Evolutionary conservation across 2,888 invertebrate species (phyloP), one percentile per base, ranked within the genome.

Genomic region (Chrysodeixis includens): DNA sequence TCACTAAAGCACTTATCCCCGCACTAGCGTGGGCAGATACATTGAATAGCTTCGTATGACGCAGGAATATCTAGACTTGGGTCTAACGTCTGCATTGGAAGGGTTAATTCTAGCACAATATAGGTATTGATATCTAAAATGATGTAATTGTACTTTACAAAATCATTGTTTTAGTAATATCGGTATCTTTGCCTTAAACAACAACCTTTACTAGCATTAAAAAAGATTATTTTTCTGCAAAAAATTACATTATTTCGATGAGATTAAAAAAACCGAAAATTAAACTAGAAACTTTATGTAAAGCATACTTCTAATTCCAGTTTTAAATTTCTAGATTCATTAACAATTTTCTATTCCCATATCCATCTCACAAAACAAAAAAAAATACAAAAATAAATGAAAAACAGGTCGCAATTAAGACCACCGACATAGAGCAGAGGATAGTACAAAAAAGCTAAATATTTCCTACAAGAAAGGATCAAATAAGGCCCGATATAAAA

Each of bases 401-500:
- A 59, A 61, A 71, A 70, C 66, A 62, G 62, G 60, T 62, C 49
- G 55, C 56, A 75, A 68, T 69, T 66, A 74, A 81, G 91, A 92
- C 92, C 92, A 92, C 92, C 92, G 70, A 86, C 86, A 83, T 44
- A 67, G 79, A 76, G n/a, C 59, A 53, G 58, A 77, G 56, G 71
- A 69, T 74, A 67, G 78, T 75, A 58, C 71, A 81, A 82, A 88
- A 87, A 90, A 81, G 40, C 40, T 83, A 88, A 87, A 86, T 83
- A 83, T 77, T 79, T 84, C 76, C 81, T 84, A 82, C 86, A 90
- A 89, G 89, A 90, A 90, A 86, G 78, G 79, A 73, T 81, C 83
- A 81, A 86, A 88, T 88, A 88, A 83, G 83, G 87, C 58, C 67
- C 54, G 75, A 70, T 81, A 90, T 90, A 93, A 92, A 91, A 92